A percentile compares a stretch with the other conserved stretches of the same genome.
Conservation (phyloP, 2,797 vertebrate species). For the Furcifer pardalis region DNA sequence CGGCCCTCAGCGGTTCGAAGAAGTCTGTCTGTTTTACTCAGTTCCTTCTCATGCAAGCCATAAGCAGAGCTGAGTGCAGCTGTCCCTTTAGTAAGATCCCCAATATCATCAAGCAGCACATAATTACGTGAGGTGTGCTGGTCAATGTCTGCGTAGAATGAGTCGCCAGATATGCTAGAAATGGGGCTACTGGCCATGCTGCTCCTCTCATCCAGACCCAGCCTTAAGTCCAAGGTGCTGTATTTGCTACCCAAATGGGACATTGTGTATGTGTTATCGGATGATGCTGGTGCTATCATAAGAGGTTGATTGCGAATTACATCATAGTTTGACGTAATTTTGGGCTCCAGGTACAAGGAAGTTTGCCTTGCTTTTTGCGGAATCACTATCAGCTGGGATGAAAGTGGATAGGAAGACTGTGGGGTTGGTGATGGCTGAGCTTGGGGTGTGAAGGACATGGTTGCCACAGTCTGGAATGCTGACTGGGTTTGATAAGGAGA, state of each 20-base stretch:
- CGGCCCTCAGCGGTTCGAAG: constrained; percentile 90
- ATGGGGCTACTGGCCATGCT: constrained; percentile 97
- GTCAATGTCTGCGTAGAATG: constrained; percentile 97
- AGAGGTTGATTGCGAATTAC: constrained; percentile 94
- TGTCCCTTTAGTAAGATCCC: constrained; percentile 93
- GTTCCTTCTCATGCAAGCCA: constrained; percentile 92
- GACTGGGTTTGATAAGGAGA: constrained; percentile 96
- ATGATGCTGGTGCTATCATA: constrained; percentile 93
- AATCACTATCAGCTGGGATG: constrained; percentile 91
- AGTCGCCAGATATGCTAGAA: constrained; percentile 97
- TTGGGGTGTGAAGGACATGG: constrained; percentile 87
- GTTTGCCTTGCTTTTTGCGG: constrained; percentile 91
- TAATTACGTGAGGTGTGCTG: constrained; percentile 92
- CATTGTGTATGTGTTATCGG: constrained; percentile 88
- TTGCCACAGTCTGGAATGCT: constrained; percentile 92
- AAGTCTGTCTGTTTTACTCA: constrained; percentile 92
- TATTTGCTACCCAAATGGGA: constrained; percentile 93
- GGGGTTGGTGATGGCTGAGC: constrained; percentile 87
- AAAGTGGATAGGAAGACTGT: constrained; percentile 88
- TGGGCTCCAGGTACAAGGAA: constrained; percentile 91
- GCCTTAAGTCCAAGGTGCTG: constrained; percentile 89
- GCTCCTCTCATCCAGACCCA: constrained; percentile 92
- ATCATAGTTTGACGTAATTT: constrained; percentile 95
- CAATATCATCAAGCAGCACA: constrained; percentile 96
- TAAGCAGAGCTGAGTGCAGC: constrained; percentile 87